Base-by-base conservation (phyloP, 1,140 invertebrate genomes). In the Plutomurus gul region DNA sequence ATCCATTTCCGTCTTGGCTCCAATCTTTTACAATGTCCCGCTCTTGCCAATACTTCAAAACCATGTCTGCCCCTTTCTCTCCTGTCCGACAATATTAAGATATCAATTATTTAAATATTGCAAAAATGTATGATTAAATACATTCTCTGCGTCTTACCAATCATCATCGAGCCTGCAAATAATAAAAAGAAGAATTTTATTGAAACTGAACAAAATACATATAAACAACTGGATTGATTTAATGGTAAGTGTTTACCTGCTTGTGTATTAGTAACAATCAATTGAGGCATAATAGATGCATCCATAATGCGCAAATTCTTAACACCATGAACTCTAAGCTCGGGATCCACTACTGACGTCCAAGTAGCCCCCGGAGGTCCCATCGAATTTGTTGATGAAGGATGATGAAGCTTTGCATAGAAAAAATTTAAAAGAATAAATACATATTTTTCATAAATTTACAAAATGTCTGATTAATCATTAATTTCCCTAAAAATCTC, bases 341-440 rank as follows among this genome's bases (percentile, higher is more conserved):
- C 85, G 0, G 90, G 88, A 85, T 93, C 90, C 0, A 96, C 94
- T 0, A 96, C 93, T 0, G 93, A 91, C n/a, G n/a, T n/a, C 2
- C 75, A 84, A 2, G 83, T 73, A 85, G 95, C 93, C 0, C 82
- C 85, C 0, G 80, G 22, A 0, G 92, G 90, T 0, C 94, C 94
- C 94, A 95, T 95, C 85, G 92, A 93, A 27, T 89, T 91, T 0
- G 92, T 93, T 0, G 91, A 88, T 6, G 90, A 87, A 78, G 92
- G 92, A 84, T 95, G 93, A 83, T 94, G 92, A 81, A 92, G 88
- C 8, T 8, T 43, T 43, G n/a, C 40, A 43, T 8, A 43, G 40
- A n/a, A n/a, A n/a, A n/a, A n/a, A n/a, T n/a, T n/a, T n/a, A n/a
- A n/a, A n/a, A n/a, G n/a, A n/a, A n/a, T n/a, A n/a, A n/a, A n/a